These are phyloP conservation scores for Eumerus sabulonum DNA, from an alignment of 2,888 invertebrate species.

Conservation along the genomic window DNA sequence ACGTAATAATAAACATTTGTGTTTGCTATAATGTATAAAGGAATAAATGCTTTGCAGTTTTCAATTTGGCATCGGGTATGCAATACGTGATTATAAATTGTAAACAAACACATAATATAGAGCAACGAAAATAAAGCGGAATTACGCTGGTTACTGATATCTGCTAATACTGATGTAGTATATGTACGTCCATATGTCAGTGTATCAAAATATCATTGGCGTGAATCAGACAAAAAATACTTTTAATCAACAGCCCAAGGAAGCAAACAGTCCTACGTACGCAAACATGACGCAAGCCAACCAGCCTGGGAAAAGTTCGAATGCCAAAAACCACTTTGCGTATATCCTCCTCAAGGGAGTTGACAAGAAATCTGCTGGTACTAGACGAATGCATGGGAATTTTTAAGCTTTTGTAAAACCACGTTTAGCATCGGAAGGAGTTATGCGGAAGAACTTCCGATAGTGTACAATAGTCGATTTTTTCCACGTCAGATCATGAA, in stretches of 20 bases:
- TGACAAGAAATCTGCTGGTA: slow-evolving; percentile 55
- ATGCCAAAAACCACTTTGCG: not conserved
- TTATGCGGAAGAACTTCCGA: slow-evolving; percentile 54
- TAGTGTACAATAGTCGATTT: slow-evolving; percentile 29
- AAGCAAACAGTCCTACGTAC: no score
- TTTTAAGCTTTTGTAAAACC: slow-evolving; percentile 27
- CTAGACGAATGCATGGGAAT: slow-evolving; percentile 28
- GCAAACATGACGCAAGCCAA: no score
- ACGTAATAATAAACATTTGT: no score
- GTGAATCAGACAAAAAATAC: no score
- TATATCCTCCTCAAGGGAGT: slow-evolving; percentile 7
- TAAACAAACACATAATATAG: slow-evolving; percentile 41
- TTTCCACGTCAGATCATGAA: slow-evolving; percentile 8
- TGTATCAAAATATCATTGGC: no score
- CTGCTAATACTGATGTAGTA: no score
- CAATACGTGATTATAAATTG: slow-evolving; percentile 39
- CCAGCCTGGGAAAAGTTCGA: not conserved
- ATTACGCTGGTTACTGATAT: no score
- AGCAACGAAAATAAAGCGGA: not conserved
- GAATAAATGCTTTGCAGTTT: no score
- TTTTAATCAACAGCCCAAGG: no score
- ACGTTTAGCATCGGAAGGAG: slow-evolving; percentile 38
- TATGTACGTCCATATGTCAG: no score
- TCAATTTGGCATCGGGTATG: not conserved
- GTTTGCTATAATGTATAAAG: not conserved